A percentile compares a stretch with the other conserved stretches of the same genome.
These are phyloP conservation scores for Todus mexicanus DNA, from an alignment of 2,797 vertebrate species.

Conservation along the genomic window DNA sequence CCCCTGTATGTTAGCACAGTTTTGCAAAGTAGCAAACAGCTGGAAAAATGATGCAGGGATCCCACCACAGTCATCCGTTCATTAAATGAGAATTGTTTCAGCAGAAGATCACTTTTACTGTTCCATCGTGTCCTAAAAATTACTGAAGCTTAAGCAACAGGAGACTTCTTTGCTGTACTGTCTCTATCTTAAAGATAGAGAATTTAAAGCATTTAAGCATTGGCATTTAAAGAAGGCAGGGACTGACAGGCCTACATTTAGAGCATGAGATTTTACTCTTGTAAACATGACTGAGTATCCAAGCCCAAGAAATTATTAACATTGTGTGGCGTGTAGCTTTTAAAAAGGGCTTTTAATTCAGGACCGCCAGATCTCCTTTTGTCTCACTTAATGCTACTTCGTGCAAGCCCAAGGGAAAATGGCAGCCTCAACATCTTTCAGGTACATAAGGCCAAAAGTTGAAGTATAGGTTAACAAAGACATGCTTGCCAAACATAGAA, in stretches of 20 bases:
- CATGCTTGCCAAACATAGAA: not conserved
- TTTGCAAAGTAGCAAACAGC: not conserved
- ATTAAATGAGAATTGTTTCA: not conserved
- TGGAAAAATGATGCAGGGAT: not conserved
- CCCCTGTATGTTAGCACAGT: not conserved
- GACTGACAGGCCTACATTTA: not conserved
- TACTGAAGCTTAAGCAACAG: not conserved
- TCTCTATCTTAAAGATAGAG: not conserved
- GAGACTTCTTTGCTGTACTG: not conserved
- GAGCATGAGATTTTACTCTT: not conserved
- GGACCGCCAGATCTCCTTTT: not conserved
- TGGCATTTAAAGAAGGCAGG: not conserved
- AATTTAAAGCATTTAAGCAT: no score
- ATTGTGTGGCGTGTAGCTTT: not conserved
- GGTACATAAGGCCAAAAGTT: not conserved
- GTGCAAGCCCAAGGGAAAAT: not conserved
- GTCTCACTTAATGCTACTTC: not conserved
- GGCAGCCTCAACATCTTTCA: not conserved
- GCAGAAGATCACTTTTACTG: not conserved
- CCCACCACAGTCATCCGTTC: not conserved
- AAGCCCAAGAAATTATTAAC: not conserved
- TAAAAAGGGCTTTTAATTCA: not conserved
- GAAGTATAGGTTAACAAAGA: not conserved
- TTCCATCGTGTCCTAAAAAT: not conserved
- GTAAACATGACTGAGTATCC: not conserved